Conservation (phyloP, 2,113 vertebrate genomes). For the Uria lomvia region DNA sequence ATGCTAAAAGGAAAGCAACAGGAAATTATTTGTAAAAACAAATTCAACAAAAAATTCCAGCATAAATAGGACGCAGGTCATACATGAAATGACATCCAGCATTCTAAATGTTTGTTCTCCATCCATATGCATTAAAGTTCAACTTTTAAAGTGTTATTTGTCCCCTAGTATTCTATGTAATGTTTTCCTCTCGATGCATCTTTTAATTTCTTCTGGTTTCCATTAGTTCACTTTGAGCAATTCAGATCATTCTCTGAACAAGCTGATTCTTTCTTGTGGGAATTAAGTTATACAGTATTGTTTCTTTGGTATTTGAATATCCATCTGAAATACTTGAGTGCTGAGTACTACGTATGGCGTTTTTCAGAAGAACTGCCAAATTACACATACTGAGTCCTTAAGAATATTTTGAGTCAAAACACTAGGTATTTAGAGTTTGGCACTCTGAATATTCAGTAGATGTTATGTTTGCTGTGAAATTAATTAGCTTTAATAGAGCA, state of each 20-base stretch:
- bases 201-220: slow-evolving; percentile 17
- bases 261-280: not conserved
- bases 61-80: not conserved
- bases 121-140: not conserved
- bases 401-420: slow-evolving; percentile 28
- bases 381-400: not conserved
- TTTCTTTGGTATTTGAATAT: not conserved
- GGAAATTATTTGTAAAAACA: not conserved
- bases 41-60: not conserved
- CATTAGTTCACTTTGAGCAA: not conserved
- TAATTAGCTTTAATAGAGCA: not conserved
- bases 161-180: not conserved
- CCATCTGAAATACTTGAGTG: not conserved
- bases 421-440: not conserved
- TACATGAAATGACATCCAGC: not conserved
- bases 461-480: not conserved
- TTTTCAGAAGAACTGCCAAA: slow-evolving; percentile 22
- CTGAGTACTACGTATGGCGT: not conserved
- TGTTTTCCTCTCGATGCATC: not conserved
- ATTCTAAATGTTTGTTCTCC: not conserved
- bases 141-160: not conserved
- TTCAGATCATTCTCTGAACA: slow-evolving; percentile 12
- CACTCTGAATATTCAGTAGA: not conserved
- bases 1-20: not conserved
- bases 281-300: slow-evolving; percentile 18